Evolutionary conservation across 2,797 vertebrate species (phyloP), one percentile per base, ranked within the genome.

Genomic region (Thripadectes ignobilis): DNA sequence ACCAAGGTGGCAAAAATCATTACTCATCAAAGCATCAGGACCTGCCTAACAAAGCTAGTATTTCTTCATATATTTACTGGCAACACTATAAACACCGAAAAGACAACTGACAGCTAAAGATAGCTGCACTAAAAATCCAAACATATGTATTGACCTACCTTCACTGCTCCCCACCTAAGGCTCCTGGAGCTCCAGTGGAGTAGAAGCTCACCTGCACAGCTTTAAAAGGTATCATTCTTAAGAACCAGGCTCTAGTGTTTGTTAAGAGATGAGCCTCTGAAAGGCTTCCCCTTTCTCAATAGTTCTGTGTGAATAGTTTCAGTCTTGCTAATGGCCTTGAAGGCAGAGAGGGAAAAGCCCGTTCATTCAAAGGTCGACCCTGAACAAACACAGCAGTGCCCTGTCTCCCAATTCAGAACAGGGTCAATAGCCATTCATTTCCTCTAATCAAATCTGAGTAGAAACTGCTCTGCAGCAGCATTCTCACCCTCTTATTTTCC

Each of bases 371-470:
- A 92, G 80, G 63, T 4, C 16, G 10, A 34, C 55, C 59, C 77
- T 69, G 45, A 92, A 84, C 63, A 94, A 97, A 95, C 58, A 89
- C 36, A 79, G 74, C 39, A 14, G 29, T 32, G 59, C 80, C 75
- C 63, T 5, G 8, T 61, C 83, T 89, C 84, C 74, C 63, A 86
- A 15, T 69, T 85, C 83, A 72, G n/a, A 84, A 1, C 26, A 76
- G 34, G 30, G 79, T 92, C 88, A 96, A 90, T 43, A 88, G 71
- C 48, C 80, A 78, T 69, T 81, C 39, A 46, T 49, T 57, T 62
- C 51, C 24, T 66, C 61, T 67, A 61, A 89, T 73, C 63, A 85
- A 77, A 93, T 63, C 63, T 2, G 3, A 82, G 52, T 5, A 67
- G 81, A 86, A 85, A 67, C 62, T 66, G 51, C 63, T n/a, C 55